Evolutionary conservation across 64 coral and sea anemone species (phyloP).

Genomic region (Astreopora myriophthalma): DNA sequence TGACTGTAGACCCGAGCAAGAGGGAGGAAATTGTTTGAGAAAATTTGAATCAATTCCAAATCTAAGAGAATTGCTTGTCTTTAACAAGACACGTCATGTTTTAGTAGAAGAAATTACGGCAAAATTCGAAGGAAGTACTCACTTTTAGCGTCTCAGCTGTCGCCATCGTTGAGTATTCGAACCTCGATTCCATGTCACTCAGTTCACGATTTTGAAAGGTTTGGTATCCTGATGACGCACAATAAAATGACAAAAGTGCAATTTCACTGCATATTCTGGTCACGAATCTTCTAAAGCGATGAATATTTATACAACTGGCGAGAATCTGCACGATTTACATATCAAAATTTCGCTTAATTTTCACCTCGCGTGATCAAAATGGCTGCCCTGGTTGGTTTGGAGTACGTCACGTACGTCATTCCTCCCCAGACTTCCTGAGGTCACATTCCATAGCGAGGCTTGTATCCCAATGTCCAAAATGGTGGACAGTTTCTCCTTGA

Average conservation of each 20-base stretch:
- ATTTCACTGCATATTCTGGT: background rate
- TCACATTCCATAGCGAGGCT: conserved; percentile 42
- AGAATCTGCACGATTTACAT: background rate
- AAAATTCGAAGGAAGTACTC: conserved; percentile 96
- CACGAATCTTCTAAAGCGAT: background rate
- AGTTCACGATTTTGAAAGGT: conserved; percentile 13
- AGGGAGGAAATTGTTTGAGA: background rate
- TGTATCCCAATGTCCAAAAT: background rate
- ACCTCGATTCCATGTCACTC: conserved; percentile 73
- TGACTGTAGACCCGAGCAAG: background rate
- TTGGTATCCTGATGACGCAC: conserved; percentile 32
- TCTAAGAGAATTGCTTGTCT: conserved; percentile 26
- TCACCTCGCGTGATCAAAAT: conserved; percentile 7
- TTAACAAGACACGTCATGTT: conserved; percentile 53
- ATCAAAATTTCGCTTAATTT: background rate
- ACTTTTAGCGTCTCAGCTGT: conserved; percentile 99
- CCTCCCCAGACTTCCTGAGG: background rate
- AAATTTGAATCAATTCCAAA: conserved; percentile 31
- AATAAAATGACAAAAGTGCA: background rate
- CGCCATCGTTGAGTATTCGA: conserved; percentile 97
- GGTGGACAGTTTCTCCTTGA: background rate
- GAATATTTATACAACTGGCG: background rate
- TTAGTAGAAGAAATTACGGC: conserved; percentile 65
- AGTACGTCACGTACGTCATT: background rate
- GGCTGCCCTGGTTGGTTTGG: background rate